Evolutionary conservation across 2,113 vertebrate genomes (phyloP).

Genomic region (Dipodomys ordii): DNA sequence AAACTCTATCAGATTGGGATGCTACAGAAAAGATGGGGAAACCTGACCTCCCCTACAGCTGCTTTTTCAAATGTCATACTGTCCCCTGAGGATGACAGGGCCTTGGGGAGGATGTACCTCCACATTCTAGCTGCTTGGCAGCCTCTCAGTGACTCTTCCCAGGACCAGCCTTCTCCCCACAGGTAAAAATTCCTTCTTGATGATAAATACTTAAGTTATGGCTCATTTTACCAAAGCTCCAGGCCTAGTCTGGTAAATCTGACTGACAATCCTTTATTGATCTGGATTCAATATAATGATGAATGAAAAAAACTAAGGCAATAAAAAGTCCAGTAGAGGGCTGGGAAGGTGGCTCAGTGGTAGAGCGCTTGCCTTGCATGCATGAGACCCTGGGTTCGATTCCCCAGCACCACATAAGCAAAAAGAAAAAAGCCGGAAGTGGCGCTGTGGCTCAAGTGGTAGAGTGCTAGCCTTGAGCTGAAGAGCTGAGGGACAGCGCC

Average conservation of each 20-base stretch:
- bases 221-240: constrained; percentile 34
- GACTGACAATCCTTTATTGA: constrained; percentile 19
- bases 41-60: constrained; percentile 35
- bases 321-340: background rate
- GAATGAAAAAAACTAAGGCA: background rate
- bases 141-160: background rate
- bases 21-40: constrained; percentile 32
- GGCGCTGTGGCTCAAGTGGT: too few species aligned
- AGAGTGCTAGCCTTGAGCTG: too few species aligned
- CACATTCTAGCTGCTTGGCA: background rate
- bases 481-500: too few species aligned
- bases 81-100: background rate
- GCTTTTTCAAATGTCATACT: constrained; percentile 63
- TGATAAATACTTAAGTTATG: constrained; percentile 10
- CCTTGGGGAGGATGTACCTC: background rate
- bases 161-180: background rate
- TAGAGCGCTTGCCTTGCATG: too few species aligned
- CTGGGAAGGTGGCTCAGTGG: too few species aligned
- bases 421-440: too few species aligned
- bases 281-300: background rate
- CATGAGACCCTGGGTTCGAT: too few species aligned
- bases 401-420: too few species aligned
- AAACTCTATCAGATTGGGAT: constrained; percentile 65
- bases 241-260: background rate
- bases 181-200: constrained; percentile 22